A percentile compares a stretch with the other conserved stretches of the same genome.
Evolutionary conservation across 2,113 vertebrate genomes (phyloP).

Genomic region (Synodontis membranacea): DNA sequence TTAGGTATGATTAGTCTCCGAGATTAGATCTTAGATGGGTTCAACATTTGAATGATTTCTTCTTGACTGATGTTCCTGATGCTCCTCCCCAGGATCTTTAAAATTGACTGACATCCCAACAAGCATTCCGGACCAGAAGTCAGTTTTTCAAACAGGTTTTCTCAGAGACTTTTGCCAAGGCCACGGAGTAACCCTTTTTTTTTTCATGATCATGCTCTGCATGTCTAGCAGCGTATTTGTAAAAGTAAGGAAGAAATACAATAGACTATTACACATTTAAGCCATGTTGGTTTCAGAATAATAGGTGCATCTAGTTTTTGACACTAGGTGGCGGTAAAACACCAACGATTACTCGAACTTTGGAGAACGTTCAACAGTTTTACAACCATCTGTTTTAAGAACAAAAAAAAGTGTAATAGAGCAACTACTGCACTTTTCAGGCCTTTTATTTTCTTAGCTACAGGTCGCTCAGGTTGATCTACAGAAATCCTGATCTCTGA

Average conservation of each 20-base stretch:
- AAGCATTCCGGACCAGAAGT: background rate
- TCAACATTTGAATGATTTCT: background rate
- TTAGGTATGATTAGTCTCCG: background rate
- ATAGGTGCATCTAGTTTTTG: background rate
- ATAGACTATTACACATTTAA: background rate
- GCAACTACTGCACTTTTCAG: background rate
- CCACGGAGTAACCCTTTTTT: background rate
- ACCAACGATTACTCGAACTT: conserved; percentile 48
- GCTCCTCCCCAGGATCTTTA: background rate
- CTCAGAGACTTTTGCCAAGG: background rate
- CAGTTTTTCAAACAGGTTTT: background rate
- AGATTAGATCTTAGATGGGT: background rate
- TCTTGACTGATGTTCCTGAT: background rate
- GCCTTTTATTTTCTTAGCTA: background rate
- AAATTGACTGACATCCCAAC: background rate
- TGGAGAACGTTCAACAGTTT: background rate
- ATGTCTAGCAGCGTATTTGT: background rate
- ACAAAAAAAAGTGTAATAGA: background rate
- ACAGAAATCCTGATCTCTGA: background rate
- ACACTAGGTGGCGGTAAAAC: conserved; percentile 66
- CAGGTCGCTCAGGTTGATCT: background rate
- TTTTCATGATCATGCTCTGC: background rate
- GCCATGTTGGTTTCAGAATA: background rate
- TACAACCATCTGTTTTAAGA: background rate
- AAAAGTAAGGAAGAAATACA: background rate